Base-by-base conservation (phyloP, 2,797 vertebrate species). In the Malacoctenus gilli region DNA sequence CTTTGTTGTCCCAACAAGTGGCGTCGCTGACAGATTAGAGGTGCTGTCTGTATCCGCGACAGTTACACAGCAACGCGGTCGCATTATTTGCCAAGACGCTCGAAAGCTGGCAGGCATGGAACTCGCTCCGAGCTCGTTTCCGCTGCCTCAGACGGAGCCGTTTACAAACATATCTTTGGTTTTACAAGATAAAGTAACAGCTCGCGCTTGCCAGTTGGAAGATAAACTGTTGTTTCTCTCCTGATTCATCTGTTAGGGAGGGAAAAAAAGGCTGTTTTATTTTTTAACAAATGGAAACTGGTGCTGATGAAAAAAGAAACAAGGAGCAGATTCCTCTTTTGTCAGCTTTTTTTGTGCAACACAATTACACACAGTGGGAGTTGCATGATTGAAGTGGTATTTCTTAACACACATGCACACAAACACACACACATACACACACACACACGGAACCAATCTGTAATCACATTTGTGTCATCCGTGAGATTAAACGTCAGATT, bases 71-170 rank as follows among this genome's bases (percentile, higher is more conserved):
- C 14, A 50, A 73, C 28, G 44, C 2, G 57, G 38, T 75, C 57
- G 67, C 31, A 51, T 59, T 69, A 60, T 81, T 54, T 64, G 68
- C 59, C 64, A 75, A 66, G 63, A 68, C 3, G 23, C 51, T 63
- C 56, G n/a, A 12, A 48, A 59, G 39, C 43, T 67, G 65, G 44
- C 70, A 30, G 56, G 41, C 62, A 47, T 59, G 42, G 66, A 64
- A 57, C 47, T 21, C 68, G 55, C 59, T 59, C 30, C 2, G 5
- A 49, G 42, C 23, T 61, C 15, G 69, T 73, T 69, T 66, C 31
- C 20, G 8, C 43, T 30, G 21, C 40, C 47, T 65, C 51, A 68
- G 60, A 63, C 60, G 30, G 14, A 65, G 54, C 52, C 72, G 56
- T 74, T 40, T 38, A 52, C 40, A 42, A 69, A 68, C 53, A 79